These are phyloP conservation scores for Gastrophryne carolinensis DNA, from an alignment of 2,797 vertebrate species.

Conservation along the genomic window DNA sequence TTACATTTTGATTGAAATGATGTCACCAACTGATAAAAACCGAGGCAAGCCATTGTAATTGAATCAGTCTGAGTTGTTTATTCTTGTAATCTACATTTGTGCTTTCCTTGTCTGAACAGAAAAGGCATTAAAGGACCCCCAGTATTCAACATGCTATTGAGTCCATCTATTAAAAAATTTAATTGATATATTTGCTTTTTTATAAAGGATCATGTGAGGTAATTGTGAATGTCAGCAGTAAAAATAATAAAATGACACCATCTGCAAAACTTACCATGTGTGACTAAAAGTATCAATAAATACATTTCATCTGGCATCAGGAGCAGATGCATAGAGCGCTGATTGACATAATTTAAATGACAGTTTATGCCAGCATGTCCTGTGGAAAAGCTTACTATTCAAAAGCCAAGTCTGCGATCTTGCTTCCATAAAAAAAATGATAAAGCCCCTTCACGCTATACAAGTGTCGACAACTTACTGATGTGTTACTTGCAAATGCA, in stretches of 20 bases:
- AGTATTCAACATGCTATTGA: constrained; percentile 91
- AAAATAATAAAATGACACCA: constrained; percentile 69
- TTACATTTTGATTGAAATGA: constrained; percentile 99
- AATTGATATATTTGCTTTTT: too few relatives aligned
- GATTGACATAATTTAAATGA: constrained; percentile 78
- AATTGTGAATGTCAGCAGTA: constrained; percentile 50
- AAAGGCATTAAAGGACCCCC: constrained; percentile 92
- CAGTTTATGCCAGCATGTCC: constrained; percentile 67
- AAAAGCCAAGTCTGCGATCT: constrained; percentile 51
- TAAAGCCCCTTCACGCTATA: background rate
- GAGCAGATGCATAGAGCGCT: constrained; percentile 72
- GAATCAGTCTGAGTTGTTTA: constrained; percentile 95
- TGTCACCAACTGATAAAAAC: constrained; percentile 95
- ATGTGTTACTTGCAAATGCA: background rate
- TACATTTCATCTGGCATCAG: constrained; percentile 72
- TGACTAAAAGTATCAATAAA: constrained; percentile 87
- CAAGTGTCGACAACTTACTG: constrained; percentile 19
- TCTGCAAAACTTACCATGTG: constrained; percentile 89
- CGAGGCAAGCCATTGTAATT: constrained; percentile 88
- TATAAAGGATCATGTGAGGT: too few relatives aligned
- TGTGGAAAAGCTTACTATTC: constrained; percentile 51
- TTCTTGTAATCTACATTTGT: constrained; percentile 88
- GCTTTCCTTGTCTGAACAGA: constrained; percentile 88
- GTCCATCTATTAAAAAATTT: constrained; percentile 88
- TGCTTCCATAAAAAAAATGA: constrained; percentile 50